phyloP scores from a whole-genome alignment of 64 coral and sea anemone species.

The Montipora capricornis region DNA sequence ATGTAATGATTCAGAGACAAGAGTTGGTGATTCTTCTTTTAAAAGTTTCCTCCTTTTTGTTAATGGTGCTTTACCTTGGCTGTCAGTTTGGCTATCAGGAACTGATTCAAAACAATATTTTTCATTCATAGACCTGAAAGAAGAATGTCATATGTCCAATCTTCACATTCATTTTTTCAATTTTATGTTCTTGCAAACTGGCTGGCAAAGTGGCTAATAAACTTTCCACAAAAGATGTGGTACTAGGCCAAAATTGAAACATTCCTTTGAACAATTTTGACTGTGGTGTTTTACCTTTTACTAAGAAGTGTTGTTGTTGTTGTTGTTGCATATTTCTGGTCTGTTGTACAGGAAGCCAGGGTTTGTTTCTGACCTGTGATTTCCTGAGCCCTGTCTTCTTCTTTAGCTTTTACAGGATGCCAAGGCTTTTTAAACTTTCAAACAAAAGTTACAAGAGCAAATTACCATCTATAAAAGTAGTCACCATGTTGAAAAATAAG shows the following conservation, averaged over 20 bases:
- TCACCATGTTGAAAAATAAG: background rate
- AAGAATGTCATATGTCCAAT: too few relatives aligned
- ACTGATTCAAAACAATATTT: background rate
- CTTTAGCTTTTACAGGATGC: background rate
- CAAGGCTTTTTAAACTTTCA: conserved; percentile 14
- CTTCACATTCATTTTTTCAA: too few relatives aligned
- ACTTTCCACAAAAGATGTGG: too few relatives aligned
- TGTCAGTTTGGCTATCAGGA: background rate
- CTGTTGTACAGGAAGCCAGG: background rate
- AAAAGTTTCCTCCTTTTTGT: conserved; percentile 12
- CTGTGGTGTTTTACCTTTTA: background rate
- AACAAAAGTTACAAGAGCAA: background rate
- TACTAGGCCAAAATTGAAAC: background rate
- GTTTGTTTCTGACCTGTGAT: background rate
- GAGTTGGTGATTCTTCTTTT: background rate
- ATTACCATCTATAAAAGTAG: background rate
- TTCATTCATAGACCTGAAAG: background rate
- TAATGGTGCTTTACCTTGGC: background rate
- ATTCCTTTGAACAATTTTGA: background rate
- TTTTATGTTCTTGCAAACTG: too few relatives aligned
- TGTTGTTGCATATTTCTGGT: background rate
- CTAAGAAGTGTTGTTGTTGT: background rate
- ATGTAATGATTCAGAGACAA: conserved; percentile 28
- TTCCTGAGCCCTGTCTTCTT: background rate
- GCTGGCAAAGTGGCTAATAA: too few relatives aligned